These are phyloP conservation scores for Potorous gilbertii DNA, from an alignment of 2,797 vertebrate species.

Conservation along the genomic window DNA sequence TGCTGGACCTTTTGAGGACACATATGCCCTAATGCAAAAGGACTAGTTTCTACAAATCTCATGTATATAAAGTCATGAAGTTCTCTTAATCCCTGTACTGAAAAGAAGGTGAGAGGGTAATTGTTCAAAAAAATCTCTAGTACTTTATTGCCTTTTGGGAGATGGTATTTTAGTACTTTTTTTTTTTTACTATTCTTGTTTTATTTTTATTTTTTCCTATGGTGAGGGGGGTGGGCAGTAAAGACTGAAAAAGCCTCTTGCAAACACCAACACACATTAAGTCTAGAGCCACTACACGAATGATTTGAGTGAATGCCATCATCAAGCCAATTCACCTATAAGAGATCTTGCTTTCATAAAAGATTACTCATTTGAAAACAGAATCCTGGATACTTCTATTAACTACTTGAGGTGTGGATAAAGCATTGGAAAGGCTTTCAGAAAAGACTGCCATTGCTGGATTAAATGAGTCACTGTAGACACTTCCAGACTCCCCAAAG, in stretches of 20 bases:
- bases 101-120: neutral
- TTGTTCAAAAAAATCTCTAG: neutral
- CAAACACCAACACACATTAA: neutral
- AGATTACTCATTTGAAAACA: neutral
- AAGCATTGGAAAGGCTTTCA: neutral
- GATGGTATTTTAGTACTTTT: neutral
- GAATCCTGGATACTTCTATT: neutral
- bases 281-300: neutral
- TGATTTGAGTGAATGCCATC: neutral
- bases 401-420: neutral
- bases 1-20: slow-evolving; percentile 17
- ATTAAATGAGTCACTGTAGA: neutral
- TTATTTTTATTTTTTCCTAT: neutral
- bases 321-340: neutral
- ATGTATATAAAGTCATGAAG: neutral
- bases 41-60: slow-evolving; percentile 35
- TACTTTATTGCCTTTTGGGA: neutral
- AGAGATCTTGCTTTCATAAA: neutral
- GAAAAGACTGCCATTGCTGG: neutral
- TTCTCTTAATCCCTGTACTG: neutral
- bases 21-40: slow-evolving; percentile 38
- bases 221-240: neutral
- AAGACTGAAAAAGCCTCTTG: neutral
- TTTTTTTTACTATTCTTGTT: neutral
- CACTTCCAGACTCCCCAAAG: neutral